Conservation (phyloP, 2,113 vertebrate genomes). For the Sciurus niger region DNA sequence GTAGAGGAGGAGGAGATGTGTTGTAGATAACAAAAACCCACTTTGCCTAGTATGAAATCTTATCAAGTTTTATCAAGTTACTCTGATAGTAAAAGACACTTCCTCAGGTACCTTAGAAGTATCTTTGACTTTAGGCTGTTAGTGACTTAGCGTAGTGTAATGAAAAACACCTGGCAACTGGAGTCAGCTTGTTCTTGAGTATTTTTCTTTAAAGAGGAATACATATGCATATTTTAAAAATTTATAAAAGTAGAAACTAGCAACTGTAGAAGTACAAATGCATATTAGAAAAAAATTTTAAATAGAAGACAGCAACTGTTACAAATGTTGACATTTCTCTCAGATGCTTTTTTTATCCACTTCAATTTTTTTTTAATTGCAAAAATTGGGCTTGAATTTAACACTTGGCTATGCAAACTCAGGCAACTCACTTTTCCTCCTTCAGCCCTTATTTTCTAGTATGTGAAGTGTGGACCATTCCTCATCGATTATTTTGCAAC, state of each 20-base stretch:
- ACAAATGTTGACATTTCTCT: background rate
- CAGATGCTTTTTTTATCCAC: background rate
- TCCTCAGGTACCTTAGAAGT: background rate
- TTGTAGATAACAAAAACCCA: background rate
- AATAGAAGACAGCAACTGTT: background rate
- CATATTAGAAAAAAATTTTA: background rate
- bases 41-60: background rate
- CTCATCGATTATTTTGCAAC: background rate
- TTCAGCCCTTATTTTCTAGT: background rate
- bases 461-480: background rate
- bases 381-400: background rate
- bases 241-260: too few relatives aligned
- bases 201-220: constrained; percentile 12
- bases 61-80: background rate
- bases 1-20: background rate
- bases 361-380: background rate
- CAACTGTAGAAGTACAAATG: background rate
- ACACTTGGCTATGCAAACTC: background rate
- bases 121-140: background rate
- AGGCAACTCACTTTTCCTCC: background rate
- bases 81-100: background rate
- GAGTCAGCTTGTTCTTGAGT: background rate
- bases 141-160: background rate
- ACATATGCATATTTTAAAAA: too few relatives aligned
- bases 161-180: background rate